Evolutionary conservation across 35 echinoderm and acorn worm species (phyloP), one percentile per base, ranked within the genome.

Genomic region (Strongylocentrotus purpuratus): DNA sequence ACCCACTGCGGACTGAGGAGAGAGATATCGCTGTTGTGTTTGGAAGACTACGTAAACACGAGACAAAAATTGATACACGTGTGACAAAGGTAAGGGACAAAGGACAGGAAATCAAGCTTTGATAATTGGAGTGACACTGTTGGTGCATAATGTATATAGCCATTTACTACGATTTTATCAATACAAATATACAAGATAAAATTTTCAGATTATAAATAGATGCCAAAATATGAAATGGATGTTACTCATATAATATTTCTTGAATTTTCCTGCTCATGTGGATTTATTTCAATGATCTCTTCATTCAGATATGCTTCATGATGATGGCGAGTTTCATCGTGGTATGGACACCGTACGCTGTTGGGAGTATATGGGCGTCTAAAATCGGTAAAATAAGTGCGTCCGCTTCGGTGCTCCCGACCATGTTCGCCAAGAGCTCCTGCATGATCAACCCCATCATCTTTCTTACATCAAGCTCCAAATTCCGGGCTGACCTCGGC

Each of bases 391-490:
- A 78, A 28, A 18, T 78, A 22, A 78, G 65, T 28, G 12, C 32
- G 20, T 87, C 45, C 33, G 86, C 93, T 8, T 59, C 94, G 25
- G 92, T 95, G 4, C 18, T 94, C 32, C 97, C 97, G 17, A 97
- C 97, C 31, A 96, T 97, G 93, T 95, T 97, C 41, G 97, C 97
- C 61, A 97, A 97, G 65, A 96, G 95, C 7, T 97, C 97, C 46
- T 97, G 97, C 46, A 95, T 95, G 97, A 96, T 97, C 94, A 97
- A 97, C 86, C 97, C 97, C 31, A 33, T 97, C 14, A 90, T 97
- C 6, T 97, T 96, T 59, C 94, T 96, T 13, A 47, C 91, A 2
- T 88, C 95, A 25, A 97, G 95, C n/a, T 95, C 95, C n/a, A 96
- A 93, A 11, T 97, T 94, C 46, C 96, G 97, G 48, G 87, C 35